These are phyloP conservation scores for Platichthys stellatus DNA, from an alignment of 2,113 vertebrate genomes.

Conservation along the genomic window DNA sequence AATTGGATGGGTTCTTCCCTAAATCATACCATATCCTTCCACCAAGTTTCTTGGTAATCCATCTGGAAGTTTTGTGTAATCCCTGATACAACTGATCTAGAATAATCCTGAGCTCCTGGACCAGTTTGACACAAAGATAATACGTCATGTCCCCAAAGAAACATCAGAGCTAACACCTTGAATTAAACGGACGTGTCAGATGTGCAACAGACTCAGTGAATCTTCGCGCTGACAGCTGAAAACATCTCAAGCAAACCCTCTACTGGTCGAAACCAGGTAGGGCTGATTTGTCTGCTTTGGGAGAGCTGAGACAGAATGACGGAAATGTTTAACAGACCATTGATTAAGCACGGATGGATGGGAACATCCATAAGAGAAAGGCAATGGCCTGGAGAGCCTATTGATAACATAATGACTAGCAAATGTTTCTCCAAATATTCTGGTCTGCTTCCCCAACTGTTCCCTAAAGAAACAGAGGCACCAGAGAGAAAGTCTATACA, in stretches of 20 bases:
- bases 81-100: no score
- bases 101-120: not conserved
- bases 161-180: not conserved
- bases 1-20: no score
- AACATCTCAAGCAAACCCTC: constrained; percentile 9
- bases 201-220: constrained; percentile 12
- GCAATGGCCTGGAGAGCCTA: constrained; percentile 59
- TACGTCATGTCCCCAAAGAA: not conserved
- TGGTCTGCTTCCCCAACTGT: constrained; percentile 34
- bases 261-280: constrained; percentile 15
- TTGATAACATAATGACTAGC: constrained; percentile 65
- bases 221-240: no score
- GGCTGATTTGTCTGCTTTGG: constrained; percentile 41
- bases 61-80: no score
- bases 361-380: constrained; percentile 63
- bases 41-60: no score
- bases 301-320: constrained; percentile 47
- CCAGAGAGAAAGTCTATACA: constrained; percentile 10
- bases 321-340: constrained; percentile 70
- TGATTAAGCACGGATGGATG: constrained; percentile 60
- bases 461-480: constrained; percentile 23
- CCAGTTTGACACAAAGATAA: not conserved
- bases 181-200: not conserved
- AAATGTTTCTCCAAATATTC: constrained; percentile 51
- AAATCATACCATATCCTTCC: no score